Evolutionary conservation across 2,113 vertebrate genomes (phyloP).

Genomic region (Toxotes chatareus): DNA sequence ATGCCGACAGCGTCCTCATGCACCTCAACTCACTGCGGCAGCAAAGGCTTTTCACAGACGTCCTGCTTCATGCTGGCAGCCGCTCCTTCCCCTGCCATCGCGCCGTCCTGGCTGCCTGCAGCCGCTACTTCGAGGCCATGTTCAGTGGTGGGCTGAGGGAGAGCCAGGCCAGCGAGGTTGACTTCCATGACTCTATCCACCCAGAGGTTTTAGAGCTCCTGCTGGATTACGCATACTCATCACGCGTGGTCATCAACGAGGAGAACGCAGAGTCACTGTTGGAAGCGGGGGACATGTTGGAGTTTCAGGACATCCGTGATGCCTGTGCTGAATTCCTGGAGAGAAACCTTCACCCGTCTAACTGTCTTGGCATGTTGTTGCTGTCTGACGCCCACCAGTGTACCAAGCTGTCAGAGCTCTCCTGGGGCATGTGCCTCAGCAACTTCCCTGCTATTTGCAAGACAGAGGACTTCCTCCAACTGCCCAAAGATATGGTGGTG

Average conservation of each 20-base stretch:
- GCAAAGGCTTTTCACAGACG: constrained; percentile 87
- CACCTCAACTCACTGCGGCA: constrained; percentile 88
- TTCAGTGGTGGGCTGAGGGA: constrained; percentile 88
- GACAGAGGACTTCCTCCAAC: constrained; percentile 87
- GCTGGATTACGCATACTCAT: constrained; percentile 89
- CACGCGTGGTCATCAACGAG: constrained; percentile 88
- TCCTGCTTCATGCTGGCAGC: constrained; percentile 85
- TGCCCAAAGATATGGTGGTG: constrained; percentile 88
- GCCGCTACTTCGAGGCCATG: constrained; percentile 91
- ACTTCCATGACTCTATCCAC: constrained; percentile 88
- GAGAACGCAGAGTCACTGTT: constrained; percentile 89
- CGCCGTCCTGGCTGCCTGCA: constrained; percentile 88
- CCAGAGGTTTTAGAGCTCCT: constrained; percentile 89
- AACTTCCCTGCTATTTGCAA: constrained; percentile 89
- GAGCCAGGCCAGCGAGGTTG: constrained; percentile 87
- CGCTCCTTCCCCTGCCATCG: constrained; percentile 88
- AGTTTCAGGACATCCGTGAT: constrained; percentile 90
- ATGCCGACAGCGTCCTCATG: constrained; percentile 86
- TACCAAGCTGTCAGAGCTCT: constrained; percentile 86
- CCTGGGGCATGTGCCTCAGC: constrained; percentile 89
- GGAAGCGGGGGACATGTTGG: constrained; percentile 90
- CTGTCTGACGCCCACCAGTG: constrained; percentile 89
- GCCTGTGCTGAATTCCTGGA: constrained; percentile 89
- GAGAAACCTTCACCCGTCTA: constrained; percentile 87
- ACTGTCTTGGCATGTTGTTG: constrained; percentile 88